Percentiles rank a stretch among this genome's conserved stretches.
Conservation (phyloP, 1,140 invertebrate species). For the Bicyclus anynana region DNA sequence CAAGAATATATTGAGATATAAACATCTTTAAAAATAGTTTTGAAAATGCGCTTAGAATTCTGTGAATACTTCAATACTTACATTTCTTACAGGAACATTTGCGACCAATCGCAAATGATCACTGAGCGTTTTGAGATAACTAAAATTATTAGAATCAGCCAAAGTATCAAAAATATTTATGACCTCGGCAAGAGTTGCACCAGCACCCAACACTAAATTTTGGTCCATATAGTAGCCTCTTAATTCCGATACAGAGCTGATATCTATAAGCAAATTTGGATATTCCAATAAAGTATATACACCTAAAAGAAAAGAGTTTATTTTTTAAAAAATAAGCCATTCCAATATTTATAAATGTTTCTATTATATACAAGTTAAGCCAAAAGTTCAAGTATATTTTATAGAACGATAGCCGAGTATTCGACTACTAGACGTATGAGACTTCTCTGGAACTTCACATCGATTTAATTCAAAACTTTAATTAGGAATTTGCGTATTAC, state of each 20-base stretch:
- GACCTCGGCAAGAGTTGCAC: slow-evolving; percentile 79
- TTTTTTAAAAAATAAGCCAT: too few species aligned
- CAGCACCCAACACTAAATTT: slow-evolving; percentile 79
- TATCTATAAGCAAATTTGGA: slow-evolving; percentile 82
- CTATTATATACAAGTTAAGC: too few species aligned
- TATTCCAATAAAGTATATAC: slow-evolving; percentile 80
- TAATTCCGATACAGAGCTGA: slow-evolving; percentile 82
- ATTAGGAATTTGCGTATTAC: slow-evolving; percentile 22
- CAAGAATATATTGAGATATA: too few species aligned
- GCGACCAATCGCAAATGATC: slow-evolving; percentile 81
- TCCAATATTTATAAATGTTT: too few species aligned
- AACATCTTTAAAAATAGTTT: too few species aligned
- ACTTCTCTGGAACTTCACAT: background rate
- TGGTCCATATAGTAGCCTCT: slow-evolving; percentile 71
- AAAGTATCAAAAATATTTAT: slow-evolving; percentile 80
- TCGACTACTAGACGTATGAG: too few species aligned
- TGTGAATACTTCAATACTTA: too few species aligned
- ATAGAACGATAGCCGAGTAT: too few species aligned
- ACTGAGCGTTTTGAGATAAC: slow-evolving; percentile 56
- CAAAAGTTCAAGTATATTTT: too few species aligned
- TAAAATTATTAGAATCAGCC: slow-evolving; percentile 61
- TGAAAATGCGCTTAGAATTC: too few species aligned
- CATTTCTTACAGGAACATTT: slow-evolving; percentile 83
- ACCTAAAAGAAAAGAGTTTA: slow-evolving; percentile 75
- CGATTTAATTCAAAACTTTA: too few species aligned